Conservation (phyloP, 2,113 vertebrate genomes). For the Sterrhoptilus dennistouni region DNA sequence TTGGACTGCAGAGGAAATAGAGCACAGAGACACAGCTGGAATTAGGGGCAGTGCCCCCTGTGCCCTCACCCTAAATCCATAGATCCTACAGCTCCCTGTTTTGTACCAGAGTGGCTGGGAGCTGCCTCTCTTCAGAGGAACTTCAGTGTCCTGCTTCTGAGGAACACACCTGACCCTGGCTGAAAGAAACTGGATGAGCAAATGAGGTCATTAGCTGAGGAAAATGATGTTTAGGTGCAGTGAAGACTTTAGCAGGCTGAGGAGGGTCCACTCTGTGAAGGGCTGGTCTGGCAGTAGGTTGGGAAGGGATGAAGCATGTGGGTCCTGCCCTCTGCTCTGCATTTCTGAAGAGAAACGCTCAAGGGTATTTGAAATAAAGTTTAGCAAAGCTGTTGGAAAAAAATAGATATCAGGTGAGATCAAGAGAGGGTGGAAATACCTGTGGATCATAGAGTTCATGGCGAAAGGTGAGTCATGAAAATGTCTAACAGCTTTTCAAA, state of each 20-base stretch:
- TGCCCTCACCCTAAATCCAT: background rate
- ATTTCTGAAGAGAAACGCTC: background rate
- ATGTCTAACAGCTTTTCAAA: background rate
- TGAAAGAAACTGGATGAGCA: background rate
- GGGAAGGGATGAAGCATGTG: background rate
- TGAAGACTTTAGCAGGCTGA: background rate
- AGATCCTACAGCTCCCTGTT: background rate
- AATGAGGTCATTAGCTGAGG: background rate
- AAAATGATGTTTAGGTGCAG: background rate
- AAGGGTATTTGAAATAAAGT: background rate
- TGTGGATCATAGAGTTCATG: background rate
- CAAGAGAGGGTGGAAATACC: background rate
- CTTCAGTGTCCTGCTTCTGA: background rate
- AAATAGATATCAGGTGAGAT: background rate
- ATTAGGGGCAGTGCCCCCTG: background rate
- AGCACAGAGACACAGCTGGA: background rate
- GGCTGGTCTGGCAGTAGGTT: background rate
- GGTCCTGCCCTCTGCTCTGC: background rate
- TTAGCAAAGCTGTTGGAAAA: background rate
- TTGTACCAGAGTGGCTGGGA: background rate
- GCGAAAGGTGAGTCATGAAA: background rate
- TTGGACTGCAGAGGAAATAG: rapidly evolving
- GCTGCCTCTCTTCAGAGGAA: background rate
- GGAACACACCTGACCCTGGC: background rate
- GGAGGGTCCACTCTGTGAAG: background rate